A percentile compares a stretch with the other conserved stretches of the same genome.
These are phyloP conservation scores for Drosophila nasuta DNA, from an alignment of 1,140 invertebrate species.

Conservation along the genomic window DNA sequence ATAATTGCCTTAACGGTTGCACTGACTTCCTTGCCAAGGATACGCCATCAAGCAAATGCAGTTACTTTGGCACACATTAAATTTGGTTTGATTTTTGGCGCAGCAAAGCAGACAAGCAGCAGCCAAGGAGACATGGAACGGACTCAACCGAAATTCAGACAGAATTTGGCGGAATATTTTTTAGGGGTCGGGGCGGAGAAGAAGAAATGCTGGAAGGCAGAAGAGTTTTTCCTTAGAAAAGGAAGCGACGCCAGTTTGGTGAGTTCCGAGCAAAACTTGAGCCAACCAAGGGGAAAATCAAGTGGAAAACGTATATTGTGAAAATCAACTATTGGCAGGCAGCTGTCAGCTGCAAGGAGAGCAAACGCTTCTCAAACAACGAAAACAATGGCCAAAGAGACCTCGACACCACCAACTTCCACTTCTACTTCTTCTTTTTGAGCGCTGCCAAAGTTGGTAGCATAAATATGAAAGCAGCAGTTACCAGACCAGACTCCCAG, in stretches of 20 bases:
- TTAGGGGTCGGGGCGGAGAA: neutral
- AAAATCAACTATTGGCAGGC: constrained; percentile 82
- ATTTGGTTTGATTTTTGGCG: constrained; percentile 57
- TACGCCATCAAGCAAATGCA: constrained; percentile 46
- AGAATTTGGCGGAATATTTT: neutral
- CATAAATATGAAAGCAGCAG: constrained; percentile 58
- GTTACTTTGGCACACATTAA: constrained; percentile 60
- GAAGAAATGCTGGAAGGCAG: neutral
- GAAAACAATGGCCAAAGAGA: constrained; percentile 70
- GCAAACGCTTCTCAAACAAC: constrained; percentile 64
- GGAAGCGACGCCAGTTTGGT: constrained; percentile 15
- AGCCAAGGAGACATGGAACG: neutral
- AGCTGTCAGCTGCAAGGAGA: constrained; percentile 72
- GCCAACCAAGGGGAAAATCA: constrained; percentile 69
- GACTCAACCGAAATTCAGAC: constrained; percentile 2
- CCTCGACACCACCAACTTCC: constrained; percentile 45
- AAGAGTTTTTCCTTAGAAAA: constrained; percentile 12
- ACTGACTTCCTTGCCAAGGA: constrained; percentile 35
- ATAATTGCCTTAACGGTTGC: constrained; percentile 52
- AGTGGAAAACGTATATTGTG: constrained; percentile 74
- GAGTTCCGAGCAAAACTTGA: constrained; percentile 11
- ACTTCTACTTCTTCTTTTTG: constrained; percentile 32
- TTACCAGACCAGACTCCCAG: constrained; percentile 7
- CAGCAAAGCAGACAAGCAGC: neutral
- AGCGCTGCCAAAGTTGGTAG: constrained; percentile 50